Conservation (phyloP, 2,113 vertebrate species). For the Sorex araneus region DNA sequence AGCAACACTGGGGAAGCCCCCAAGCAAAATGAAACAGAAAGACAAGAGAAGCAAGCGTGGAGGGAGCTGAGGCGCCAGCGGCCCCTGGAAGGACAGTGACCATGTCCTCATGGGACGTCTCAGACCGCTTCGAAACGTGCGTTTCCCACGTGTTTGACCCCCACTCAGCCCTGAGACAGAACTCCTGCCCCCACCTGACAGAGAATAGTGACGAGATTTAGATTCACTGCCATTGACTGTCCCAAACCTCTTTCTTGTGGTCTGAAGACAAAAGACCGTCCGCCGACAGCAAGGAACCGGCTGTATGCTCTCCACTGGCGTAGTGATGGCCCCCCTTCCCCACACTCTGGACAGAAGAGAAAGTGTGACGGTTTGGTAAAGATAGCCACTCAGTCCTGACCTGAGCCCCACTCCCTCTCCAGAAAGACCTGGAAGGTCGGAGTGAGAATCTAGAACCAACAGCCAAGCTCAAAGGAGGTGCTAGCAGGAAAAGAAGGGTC, state of each 20-base stretch:
- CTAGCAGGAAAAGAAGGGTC: not conserved
- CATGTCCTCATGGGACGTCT: too few species aligned
- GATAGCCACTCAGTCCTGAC: not conserved
- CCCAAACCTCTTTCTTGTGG: constrained; percentile 40
- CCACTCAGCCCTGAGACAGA: not conserved
- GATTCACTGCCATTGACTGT: constrained; percentile 32
- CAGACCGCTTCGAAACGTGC: not conserved
- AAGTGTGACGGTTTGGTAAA: not conserved
- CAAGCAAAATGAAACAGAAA: not conserved
- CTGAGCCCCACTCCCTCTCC: not conserved
- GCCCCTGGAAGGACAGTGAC: not conserved
- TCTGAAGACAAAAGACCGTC: constrained; percentile 4
- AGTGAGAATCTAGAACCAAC: not conserved
- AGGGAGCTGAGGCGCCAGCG: not conserved
- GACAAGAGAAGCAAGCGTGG: not conserved
- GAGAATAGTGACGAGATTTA: not conserved
- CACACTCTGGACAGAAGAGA: not conserved
- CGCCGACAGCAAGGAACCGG: not conserved
- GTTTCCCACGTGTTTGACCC: not conserved
- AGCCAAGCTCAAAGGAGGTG: fast-evolving
- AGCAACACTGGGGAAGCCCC: too few species aligned
- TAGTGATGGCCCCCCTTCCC: too few species aligned
- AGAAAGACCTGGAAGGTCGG: not conserved
- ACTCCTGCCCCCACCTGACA: not conserved
- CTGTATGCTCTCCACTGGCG: too few species aligned